These are phyloP conservation scores for Mycteria americana DNA, from an alignment of 2,797 vertebrate genomes.

Conservation along the genomic window DNA sequence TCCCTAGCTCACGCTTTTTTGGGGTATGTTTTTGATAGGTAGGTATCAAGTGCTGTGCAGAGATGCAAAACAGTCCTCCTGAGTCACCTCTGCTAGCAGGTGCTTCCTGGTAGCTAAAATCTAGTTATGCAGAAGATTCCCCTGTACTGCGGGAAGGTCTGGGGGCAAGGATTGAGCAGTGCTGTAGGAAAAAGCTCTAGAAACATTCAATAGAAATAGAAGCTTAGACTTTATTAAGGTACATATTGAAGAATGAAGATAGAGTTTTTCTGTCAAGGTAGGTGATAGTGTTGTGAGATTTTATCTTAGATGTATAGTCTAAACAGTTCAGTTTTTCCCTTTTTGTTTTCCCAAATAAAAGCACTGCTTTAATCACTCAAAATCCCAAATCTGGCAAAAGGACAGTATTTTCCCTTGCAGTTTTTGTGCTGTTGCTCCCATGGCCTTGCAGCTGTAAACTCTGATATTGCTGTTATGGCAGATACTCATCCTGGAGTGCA, in stretches of 20 bases:
- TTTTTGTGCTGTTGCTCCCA: background rate
- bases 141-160: background rate
- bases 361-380: background rate
- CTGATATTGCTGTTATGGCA: background rate
- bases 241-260: background rate
- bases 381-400: background rate
- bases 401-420: background rate
- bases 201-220: background rate
- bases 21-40: background rate
- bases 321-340: background rate
- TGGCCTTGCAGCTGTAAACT: background rate
- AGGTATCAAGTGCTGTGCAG: background rate
- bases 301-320: background rate
- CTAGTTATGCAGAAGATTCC: background rate
- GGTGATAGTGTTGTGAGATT: background rate
- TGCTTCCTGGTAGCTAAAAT: background rate
- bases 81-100: background rate
- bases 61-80: background rate
- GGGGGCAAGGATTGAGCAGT: background rate
- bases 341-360: background rate
- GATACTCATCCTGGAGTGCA: background rate
- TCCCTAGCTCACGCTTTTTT: background rate
- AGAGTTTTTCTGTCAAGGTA: background rate
- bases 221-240: background rate
- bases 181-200: background rate